Evolutionary conservation across 1,140 invertebrate genomes (phyloP), one percentile per base, ranked within the genome.

Genomic region (Atopsyche davidsoni): DNA sequence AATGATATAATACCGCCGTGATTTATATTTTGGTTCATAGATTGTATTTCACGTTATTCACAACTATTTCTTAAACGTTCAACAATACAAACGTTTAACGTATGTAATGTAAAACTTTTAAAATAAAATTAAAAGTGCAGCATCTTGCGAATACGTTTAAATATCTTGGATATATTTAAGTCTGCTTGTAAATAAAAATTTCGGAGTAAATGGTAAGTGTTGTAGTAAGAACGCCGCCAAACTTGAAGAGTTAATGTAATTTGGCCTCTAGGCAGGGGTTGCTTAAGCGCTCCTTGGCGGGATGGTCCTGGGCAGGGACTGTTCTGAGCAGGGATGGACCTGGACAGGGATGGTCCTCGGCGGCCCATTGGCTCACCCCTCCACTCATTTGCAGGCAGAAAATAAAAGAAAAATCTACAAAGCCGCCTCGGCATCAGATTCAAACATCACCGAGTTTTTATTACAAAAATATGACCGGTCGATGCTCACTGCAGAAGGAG

Each of bases 241-340:
- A 52, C 42, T 52, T 52, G 50, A 52, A 41, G 44, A 46, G 50
- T 52, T 52, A 52, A 52, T 40, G 46, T 52, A 52, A 52, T 52
- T 52, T 52, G 46, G 50, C 36, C 43, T 52, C 50, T 35, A n/a
- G 50, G 16, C 47, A 40, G 23, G 47, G 47, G 42, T 50, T 42
- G 31, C 38, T 50, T 50, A 50, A 32, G 47, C 39, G 38, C 47
- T 34, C 42, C 13, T 16, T 4, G 32, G 3, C 3, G 17, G n/a
- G 32, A 11, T 3, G 3, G 3, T 11, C 32, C 17, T 35, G 32
- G 13, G 13, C 4, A 35, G 17, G 17, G 32, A 14, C 17, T n/a
- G n/a, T n/a, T n/a, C n/a, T n/a, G n/a, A n/a, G n/a, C n/a, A n/a
- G n/a, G n/a, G n/a, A n/a, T n/a, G n/a, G n/a, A n/a, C n/a, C n/a